These are phyloP conservation scores for Monodelphis domestica DNA, from an alignment of 2,797 vertebrate species.

Conservation along the genomic window DNA sequence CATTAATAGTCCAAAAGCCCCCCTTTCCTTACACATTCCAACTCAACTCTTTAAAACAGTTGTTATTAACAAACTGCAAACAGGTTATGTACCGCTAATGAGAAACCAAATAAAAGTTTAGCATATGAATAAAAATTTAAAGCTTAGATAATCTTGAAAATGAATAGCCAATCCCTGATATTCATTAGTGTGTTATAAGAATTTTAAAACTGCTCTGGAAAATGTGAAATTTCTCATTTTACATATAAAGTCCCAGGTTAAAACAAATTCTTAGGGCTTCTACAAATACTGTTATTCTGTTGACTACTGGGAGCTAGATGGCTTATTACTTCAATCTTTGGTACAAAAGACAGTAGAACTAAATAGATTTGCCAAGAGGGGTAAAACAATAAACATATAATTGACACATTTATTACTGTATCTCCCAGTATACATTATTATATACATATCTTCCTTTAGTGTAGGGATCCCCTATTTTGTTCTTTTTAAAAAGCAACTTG, in stretches of 20 bases:
- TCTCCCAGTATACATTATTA: background rate
- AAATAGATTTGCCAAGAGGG: background rate
- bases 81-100: background rate
- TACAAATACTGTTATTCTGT: background rate
- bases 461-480: background rate
- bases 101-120: constrained; percentile 8
- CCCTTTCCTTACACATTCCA: background rate
- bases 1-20: background rate
- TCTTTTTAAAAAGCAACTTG: background rate
- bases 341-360: background rate
- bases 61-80: background rate
- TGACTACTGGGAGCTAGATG: background rate
- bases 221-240: background rate
- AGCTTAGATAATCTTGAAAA: background rate
- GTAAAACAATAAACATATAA: background rate
- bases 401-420: background rate
- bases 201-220: constrained; percentile 48
- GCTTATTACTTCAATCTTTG: background rate
- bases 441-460: background rate
- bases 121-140: background rate
- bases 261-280: background rate
- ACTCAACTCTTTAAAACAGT: constrained; percentile 26
- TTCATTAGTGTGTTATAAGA: background rate
- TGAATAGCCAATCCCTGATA: constrained; percentile 5
- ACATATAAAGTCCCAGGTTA: background rate